Evolutionary conservation across 2,888 invertebrate genomes (phyloP), one percentile per base, ranked within the genome.

Genomic region (Cataglyphis cursor): DNA sequence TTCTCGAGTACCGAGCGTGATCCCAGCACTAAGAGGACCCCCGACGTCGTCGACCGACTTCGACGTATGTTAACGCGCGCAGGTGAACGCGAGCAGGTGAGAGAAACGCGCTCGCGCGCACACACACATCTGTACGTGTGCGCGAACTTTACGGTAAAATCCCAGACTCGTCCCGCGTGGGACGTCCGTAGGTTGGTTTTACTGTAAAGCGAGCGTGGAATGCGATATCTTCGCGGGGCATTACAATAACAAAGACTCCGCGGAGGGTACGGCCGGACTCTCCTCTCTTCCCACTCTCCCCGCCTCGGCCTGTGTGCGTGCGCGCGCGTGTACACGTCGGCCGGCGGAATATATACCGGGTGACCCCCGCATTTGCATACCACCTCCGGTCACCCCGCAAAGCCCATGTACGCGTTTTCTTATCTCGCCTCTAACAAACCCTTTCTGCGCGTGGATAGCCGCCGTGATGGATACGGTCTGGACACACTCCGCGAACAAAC

Each of bases 201-300:
- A 84, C 74, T 74, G n/a, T 6, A 80, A 65, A 83, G 86, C 73
- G 82, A 78, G 24, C 78, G 48, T 72, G 85, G 85, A 89, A 87
- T 85, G 84, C 85, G 86, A 89, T 89, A 89, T 89, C 88, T 89
- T 89, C 65, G 76, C 82, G 85, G 70, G 12, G 66, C 85, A 89
- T 90, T 90, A 88, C 85, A 90, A 89, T 89, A 90, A 90, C 90
- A 90, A 89, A 89, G 90, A 89, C 87, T 84, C 78, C 59, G 75
- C 75, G 85, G 66, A 68, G 70, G 48, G 57, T 61, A 61, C 57
- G 31, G 6, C 1, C 18, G 48, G 48, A 8, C 48, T 51, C 48
- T 51, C 48, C n/a, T 51, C 48, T n/a, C 48, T n/a, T 51, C 8
- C 48, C 48, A 6, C 48, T 15, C n/a, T 12, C 41, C 12, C 41